Base-by-base conservation (phyloP, 2,888 invertebrate species). In the Ditula angustiorana region DNA sequence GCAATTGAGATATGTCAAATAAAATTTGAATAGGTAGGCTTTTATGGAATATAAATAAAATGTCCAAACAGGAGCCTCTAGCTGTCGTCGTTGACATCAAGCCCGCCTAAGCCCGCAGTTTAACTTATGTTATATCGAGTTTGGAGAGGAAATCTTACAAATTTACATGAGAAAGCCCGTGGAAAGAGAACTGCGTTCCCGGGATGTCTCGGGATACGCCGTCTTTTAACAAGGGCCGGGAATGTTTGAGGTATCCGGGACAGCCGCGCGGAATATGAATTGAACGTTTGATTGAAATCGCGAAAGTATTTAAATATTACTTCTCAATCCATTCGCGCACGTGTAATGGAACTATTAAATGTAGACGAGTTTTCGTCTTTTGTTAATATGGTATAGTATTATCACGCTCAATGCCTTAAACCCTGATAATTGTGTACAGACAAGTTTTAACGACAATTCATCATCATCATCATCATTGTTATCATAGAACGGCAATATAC, bases 141-240 rank as follows among this genome's bases (percentile, higher is more conserved):
- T 87, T 81, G 76, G 74, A 78, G 78, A 81, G 80, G 80, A 87
- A 88, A 89, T 88, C 87, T 84, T 74, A 69, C 75, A 85, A 83
- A 90, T 90, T 88, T 89, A 87, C 88, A 90, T 90, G 83, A 87
- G 85, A 90, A 89, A 87, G 82, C 81, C 69, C 76, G 75, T 69
- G 72, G 80, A 79, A 81, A 80, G 82, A 78, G 79, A 76, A 76
- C 79, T 71, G 75, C 79, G 80, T 79, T 80, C 75, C 74, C 71
- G 68, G 68, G 77, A 79, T 74, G 78, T 75, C 76, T 79, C 76
- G 77, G 74, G 75, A 75, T 74, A 76, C 77, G 73, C 73, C 74
- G 78, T 79, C 77, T 76, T 79, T 81, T 84, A 82, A 89, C 88
- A 90, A 86, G 89, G 82, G 83, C 74, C 74, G 74, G 82, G 87